Evolutionary conservation across 2,888 invertebrate species (phyloP).

Genomic region (Litoditis marina): DNA sequence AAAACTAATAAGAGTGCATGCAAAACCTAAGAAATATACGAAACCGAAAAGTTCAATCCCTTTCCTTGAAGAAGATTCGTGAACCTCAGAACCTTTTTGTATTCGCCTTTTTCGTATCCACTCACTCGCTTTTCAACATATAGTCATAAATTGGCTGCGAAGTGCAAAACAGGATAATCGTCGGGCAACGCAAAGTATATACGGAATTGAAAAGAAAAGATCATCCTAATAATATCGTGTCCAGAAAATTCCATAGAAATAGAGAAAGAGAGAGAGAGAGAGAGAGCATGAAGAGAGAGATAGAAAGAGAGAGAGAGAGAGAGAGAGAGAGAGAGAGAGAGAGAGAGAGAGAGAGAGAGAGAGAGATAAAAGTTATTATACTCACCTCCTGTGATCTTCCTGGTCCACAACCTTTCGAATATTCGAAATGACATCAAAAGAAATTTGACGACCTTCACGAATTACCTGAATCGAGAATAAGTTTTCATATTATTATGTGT

Average conservation of each 20-base stretch:
- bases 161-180: too few relatives aligned
- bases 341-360: too few relatives aligned
- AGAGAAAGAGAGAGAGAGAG: constrained; percentile 2
- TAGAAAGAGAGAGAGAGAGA: constrained; percentile 2
- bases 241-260: neutral
- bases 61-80: too few relatives aligned
- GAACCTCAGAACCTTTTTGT: neutral
- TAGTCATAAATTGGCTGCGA: too few relatives aligned
- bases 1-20: too few relatives aligned
- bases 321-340: constrained; percentile 1
- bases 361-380: constrained; percentile 5
- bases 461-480: constrained; percentile 30
- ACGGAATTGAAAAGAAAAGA: neutral
- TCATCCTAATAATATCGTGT: neutral
- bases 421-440: constrained; percentile 60
- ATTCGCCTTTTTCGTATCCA: neutral
- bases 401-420: constrained; percentile 54
- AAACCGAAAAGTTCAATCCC: too few relatives aligned
- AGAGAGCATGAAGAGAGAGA: constrained; percentile 4
- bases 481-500: neutral
- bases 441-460: constrained; percentile 58
- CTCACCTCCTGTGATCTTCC: constrained; percentile 36
- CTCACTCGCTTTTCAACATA: too few relatives aligned
- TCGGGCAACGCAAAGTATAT: neutral
- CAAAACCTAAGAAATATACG: too few relatives aligned